Base-by-base conservation (phyloP, 2,888 invertebrate species). In the Myopa tessellatipennis region DNA sequence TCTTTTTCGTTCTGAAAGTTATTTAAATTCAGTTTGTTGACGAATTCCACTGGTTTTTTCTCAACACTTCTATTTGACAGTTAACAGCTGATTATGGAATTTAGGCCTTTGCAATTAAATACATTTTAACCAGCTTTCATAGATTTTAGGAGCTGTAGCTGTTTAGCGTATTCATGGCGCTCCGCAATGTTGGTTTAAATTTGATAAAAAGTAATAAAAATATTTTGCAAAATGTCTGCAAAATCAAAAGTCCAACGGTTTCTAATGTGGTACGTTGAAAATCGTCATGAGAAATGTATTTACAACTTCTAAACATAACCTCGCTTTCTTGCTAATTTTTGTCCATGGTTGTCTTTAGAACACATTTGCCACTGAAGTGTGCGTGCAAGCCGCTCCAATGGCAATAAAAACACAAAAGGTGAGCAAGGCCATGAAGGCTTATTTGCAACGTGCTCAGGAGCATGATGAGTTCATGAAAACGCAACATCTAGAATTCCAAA, bases 341-440 rank as follows among this genome's bases (percentile, higher is more conserved):
- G 12, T 12, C 52, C n/a, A 36, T 69, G 65, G 68, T 63, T 79
- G 74, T 65, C 69, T 81, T 26, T 77, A 81, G 70, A 83, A 83
- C 36, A 55, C 78, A 16, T 87, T 83, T 55, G 79, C 83, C 50
- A 84, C 84, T 0, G 85, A 86, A 74, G 86, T 89, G 36, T 88
- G 88, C 1, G 85, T 87, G 5, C 82, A 86, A 74, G 88, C 85
- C 0, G 76, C 85, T 8, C 89, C 89, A 55, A 73, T 85, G 26
- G 86, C 85, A 4, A 82, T 87, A 0, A 88, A 87, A 50, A 92
- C 91, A 83, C 92, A 92, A 84, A 93, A 92, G 85, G 91, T 95
- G 5, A 97, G 95, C 88, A 95, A 95, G 90, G 96, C 97, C 8
- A 98, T 98, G 97, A 93, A 92, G 88, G 92, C 95, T 0, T 98